Percentiles rank a stretch among this genome's conserved stretches.
phyloP scores from a whole-genome alignment of 2,888 invertebrate genomes.

The Drosophila melanocephala region DNA sequence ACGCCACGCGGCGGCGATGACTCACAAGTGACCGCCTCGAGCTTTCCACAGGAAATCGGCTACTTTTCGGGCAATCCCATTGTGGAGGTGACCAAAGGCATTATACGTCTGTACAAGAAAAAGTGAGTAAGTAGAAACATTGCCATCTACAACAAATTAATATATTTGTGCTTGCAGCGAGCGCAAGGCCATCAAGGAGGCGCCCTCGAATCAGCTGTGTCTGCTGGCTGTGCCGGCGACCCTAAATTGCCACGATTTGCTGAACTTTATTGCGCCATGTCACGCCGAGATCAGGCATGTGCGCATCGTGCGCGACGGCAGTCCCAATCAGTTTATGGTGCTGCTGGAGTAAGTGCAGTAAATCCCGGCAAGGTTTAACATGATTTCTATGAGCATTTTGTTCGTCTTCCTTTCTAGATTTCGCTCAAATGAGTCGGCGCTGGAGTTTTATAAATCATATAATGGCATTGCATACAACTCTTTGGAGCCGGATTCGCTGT shows the following conservation, averaged over 20 bases:
- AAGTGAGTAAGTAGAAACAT: slow-evolving; percentile 88
- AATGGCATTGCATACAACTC: slow-evolving; percentile 97
- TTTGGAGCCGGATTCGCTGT: slow-evolving; percentile 95
- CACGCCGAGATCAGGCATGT: slow-evolving; percentile 95
- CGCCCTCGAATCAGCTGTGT: slow-evolving; percentile 93
- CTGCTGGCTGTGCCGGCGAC: slow-evolving; percentile 95
- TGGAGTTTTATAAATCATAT: slow-evolving; percentile 96
- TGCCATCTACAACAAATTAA: background rate
- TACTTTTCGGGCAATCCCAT: slow-evolving; percentile 98
- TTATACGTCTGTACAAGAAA: slow-evolving; percentile 98
- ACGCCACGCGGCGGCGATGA: slow-evolving; percentile 84
- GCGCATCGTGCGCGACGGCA: slow-evolving; percentile 95
- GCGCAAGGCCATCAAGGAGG: slow-evolving; percentile 89
- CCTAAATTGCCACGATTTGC: slow-evolving; percentile 95
- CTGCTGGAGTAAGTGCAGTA: slow-evolving; percentile 90
- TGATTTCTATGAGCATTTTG: background rate
- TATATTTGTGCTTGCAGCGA: slow-evolving; percentile 87
- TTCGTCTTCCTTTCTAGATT: slow-evolving; percentile 86
- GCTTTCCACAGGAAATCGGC: slow-evolving; percentile 87
- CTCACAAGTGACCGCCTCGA: slow-evolving; percentile 69
- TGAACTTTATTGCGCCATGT: slow-evolving; percentile 97
- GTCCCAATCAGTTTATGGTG: slow-evolving; percentile 99
- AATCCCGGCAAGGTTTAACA: slow-evolving; percentile 23
- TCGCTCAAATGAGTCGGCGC: slow-evolving; percentile 91
- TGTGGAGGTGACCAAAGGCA: slow-evolving; percentile 97